Percentiles rank a stretch among this genome's conserved stretches.
These are phyloP conservation scores for Agrochola circellaris DNA, from an alignment of 2,888 invertebrate species.

Conservation along the genomic window DNA sequence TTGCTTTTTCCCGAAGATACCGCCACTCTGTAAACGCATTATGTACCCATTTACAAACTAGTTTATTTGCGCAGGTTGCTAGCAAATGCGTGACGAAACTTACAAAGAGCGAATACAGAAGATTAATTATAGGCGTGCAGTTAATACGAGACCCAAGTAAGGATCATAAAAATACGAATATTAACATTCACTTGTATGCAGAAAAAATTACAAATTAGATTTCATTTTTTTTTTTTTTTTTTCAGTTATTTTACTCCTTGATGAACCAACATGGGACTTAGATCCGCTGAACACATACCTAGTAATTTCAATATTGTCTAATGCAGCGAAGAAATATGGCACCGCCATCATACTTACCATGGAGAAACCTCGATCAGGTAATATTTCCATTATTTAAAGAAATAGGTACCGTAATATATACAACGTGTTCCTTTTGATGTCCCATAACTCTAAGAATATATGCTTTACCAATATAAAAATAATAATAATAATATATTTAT, in stretches of 20 bases:
- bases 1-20: not conserved
- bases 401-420: not conserved
- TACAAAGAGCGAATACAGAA: constrained; percentile 96
- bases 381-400: not conserved
- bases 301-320: constrained; percentile 97
- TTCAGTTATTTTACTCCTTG: constrained; percentile 95
- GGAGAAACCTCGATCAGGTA: constrained; percentile 95
- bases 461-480: too few species aligned
- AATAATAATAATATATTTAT: too few species aligned
- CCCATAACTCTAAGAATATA: too few species aligned
- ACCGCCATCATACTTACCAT: constrained; percentile 97
- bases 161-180: constrained; percentile 41
- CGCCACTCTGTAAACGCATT: not conserved
- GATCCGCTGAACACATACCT: constrained; percentile 98
- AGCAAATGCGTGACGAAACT: constrained; percentile 95
- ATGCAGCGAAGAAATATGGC: constrained; percentile 96
- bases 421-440: too few species aligned
- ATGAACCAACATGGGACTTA: constrained; percentile 98
- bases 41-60: not conserved
- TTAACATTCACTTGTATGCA: not conserved
- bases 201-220: not conserved
- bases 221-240: constrained; percentile 55
- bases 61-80: constrained; percentile 91
- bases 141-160: constrained; percentile 97
- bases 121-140: constrained; percentile 97